Conservation (phyloP, 1,140 invertebrate genomes). For the Orius laevigatus region DNA sequence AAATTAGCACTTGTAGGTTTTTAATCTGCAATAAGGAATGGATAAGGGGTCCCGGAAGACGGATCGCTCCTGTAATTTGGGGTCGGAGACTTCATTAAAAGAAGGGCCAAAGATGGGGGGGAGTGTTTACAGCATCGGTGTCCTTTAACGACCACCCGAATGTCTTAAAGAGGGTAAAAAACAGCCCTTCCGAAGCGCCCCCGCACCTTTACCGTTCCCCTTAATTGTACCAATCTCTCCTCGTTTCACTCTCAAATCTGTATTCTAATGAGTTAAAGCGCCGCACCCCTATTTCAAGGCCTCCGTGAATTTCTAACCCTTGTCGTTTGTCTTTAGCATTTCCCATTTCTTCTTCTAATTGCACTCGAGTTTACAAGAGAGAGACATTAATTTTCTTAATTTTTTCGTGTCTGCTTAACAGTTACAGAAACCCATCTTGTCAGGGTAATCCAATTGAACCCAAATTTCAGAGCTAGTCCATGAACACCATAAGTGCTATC, state of each 20-base stretch:
- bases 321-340: no score
- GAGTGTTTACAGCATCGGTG: conserved; percentile 12
- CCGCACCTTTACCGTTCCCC: neutral
- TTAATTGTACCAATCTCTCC: conserved; percentile 11
- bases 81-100: conserved; percentile 12
- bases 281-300: neutral
- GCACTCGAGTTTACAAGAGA: no score
- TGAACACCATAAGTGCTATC: no score
- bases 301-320: no score
- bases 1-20: conserved; percentile 17
- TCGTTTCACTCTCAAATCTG: conserved; percentile 6
- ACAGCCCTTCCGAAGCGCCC: neutral
- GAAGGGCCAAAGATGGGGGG: conserved; percentile 2
- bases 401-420: no score
- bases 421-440: no score
- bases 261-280: conserved; percentile 11
- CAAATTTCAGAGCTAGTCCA: no score
- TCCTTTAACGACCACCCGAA: conserved; percentile 11
- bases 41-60: conserved; percentile 2
- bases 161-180: conserved; percentile 8
- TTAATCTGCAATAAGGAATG: conserved; percentile 13
- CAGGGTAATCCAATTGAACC: no score
- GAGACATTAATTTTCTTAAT: no score
- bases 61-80: conserved; percentile 10
- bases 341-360: no score